These are phyloP conservation scores for Drosophila equinoxialis DNA, from an alignment of 1,140 invertebrate species.

Conservation along the genomic window DNA sequence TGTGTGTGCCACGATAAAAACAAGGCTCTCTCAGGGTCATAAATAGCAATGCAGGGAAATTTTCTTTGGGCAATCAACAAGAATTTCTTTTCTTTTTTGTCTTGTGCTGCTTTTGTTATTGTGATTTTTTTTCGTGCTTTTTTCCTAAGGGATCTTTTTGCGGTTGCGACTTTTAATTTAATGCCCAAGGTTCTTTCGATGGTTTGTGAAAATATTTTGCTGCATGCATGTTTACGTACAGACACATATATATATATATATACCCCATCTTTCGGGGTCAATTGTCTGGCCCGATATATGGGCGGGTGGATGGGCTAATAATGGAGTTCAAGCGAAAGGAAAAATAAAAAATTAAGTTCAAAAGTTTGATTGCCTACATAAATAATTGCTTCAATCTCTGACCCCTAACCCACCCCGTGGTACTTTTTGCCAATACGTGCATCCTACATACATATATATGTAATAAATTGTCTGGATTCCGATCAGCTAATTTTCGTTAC, in stretches of 20 bases:
- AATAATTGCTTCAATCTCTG: constrained; percentile 31
- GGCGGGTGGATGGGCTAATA: constrained; percentile 21
- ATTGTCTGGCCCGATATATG: constrained; percentile 22
- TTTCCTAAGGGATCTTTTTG: constrained; percentile 17
- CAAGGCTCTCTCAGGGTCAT: constrained; percentile 27
- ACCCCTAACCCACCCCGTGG: background rate
- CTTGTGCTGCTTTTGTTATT: constrained; percentile 1
- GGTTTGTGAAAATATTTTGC: constrained; percentile 8
- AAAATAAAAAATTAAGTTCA: constrained; percentile 1
- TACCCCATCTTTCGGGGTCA: constrained; percentile 25
- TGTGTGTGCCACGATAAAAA: constrained; percentile 12
- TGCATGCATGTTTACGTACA: background rate
- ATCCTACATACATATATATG: background rate
- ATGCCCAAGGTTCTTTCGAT: constrained; percentile 42
- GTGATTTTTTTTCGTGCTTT: background rate
- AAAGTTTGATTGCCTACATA: constrained; percentile 22
- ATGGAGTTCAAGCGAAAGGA: constrained; percentile 8
- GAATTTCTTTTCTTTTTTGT: constrained; percentile 1
- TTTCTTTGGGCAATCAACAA: constrained; percentile 5
- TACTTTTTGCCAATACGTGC: background rate
- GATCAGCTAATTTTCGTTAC: background rate
- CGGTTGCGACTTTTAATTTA: constrained; percentile 59
- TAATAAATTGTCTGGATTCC: constrained; percentile 6
- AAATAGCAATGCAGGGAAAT: constrained; percentile 43
- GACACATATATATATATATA: too few species aligned